Base-by-base conservation (phyloP, 2,113 vertebrate genomes). In the Pangasianodon gigas region DNA sequence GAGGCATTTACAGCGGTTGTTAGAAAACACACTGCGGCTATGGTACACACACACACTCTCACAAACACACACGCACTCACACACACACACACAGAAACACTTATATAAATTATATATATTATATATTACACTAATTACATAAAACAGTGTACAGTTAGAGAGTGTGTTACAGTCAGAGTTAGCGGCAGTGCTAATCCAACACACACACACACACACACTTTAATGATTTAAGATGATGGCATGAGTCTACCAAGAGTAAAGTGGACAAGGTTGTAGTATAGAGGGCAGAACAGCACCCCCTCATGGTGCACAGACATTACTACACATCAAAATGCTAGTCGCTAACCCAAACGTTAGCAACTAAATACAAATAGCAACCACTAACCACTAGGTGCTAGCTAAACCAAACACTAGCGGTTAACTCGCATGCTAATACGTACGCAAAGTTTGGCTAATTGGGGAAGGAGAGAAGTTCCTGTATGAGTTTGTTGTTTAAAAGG, bases 1-100 rank as follows among this genome's bases (percentile, higher is more conserved):
- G 89, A 94, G 94, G 93, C 93, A 95, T 95, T 94, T 95, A 95
- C 95, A 96, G 91, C 91, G 89, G 91, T 90, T 94, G 92, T 89
- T 93, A 92, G 94, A 93, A 93, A 93, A 79, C 91, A 85, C 91
- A 86, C 82, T 89, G 85, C 48, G 14, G 54, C 82, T 90, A 91
- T 74, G 52, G 65, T 67, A 91, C 84, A 91, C 84, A 84, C 85
- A 90, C 82, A 83, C 91, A 74, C 85, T 54, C 65, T 2, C 32
- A 77, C 62, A 65, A 37, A 88, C 74, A 87, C 67, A 54, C 89
- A 89, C 91, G 41, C 75, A 51, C 79, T n/a, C 48, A 52, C 79
- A 81, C 79, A 8, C 26, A 85, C 79, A n/a, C 48, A 52, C 79
- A 81, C 79, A 8, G 13, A 85, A 69, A 86, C 86, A 88, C 52